Percentiles rank a stretch among this genome's conserved stretches.
phyloP scores from a whole-genome alignment of 2,797 vertebrate species.

The Sebastes taczanowskii region DNA sequence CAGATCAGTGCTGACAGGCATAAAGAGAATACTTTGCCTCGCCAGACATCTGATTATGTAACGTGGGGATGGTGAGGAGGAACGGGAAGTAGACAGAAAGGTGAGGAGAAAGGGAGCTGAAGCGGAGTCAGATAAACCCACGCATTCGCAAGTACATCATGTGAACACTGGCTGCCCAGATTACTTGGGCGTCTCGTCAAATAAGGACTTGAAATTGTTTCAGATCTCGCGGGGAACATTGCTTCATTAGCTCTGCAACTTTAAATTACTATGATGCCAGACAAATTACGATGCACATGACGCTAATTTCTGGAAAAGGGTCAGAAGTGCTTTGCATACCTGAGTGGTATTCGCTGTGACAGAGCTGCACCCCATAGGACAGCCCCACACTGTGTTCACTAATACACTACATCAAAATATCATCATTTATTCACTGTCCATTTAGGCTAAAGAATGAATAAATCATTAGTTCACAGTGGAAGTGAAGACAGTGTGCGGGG shows the following conservation, averaged over 20 bases:
- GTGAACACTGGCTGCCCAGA: background rate
- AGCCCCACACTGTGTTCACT: constrained; percentile 1
- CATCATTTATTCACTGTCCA: constrained; percentile 56
- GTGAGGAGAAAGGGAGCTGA: background rate
- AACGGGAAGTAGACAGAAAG: constrained; percentile 5
- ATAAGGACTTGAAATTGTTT: constrained; percentile 17
- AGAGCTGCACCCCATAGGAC: background rate
- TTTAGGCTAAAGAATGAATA: constrained; percentile 53
- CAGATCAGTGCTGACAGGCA: constrained; percentile 44
- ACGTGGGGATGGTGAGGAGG: constrained; percentile 18
- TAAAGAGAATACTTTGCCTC: constrained; percentile 19
- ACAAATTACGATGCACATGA: background rate
- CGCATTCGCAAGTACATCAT: background rate
- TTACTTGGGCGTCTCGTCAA: background rate
- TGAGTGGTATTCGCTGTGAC: constrained; percentile 23
- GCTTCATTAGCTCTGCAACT: constrained; percentile 19
- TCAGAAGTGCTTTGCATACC: background rate
- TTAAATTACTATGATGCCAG: background rate
- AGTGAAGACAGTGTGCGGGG: background rate
- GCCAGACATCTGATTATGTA: constrained; percentile 15
- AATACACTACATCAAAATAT: constrained; percentile 51
- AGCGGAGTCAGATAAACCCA: background rate
- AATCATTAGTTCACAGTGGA: constrained; percentile 48
- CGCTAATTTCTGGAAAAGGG: background rate
- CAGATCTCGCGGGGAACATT: background rate